Evolutionary conservation across 2,113 vertebrate species (phyloP), one percentile per base, ranked within the genome.

Genomic region (Chloebia gouldiae): DNA sequence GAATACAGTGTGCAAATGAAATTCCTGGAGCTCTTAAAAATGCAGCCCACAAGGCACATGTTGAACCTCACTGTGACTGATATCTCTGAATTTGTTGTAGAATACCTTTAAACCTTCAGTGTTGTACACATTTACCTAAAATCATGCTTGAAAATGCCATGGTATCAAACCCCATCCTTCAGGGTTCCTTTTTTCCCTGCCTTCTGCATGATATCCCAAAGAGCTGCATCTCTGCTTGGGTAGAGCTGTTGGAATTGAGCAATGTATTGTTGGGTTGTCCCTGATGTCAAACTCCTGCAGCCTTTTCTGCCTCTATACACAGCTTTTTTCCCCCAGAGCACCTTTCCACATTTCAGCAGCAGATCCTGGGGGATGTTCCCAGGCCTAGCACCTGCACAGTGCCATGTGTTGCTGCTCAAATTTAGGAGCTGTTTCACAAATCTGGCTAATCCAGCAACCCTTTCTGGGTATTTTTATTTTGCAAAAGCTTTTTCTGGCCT

Each of bases 351-450:
- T 73, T 72, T 45, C 76, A 70, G 7, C 76, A 72, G 53, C 45
- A 45, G 27, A n/a, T 63, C 75, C 57, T 20, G 22, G n/a, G 21
- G 22, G 25, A 15, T 10, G 20, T 91, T 90, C 69, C 33, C 50
- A 79, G 57, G 69, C 93, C n/a, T 72, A 85, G 82, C 86, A 61
- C 78, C 85, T 95, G 88, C 24, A 73, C 17, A 37, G 59, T 65
- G 63, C 51, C 25, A 6, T 30, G 61, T 78, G 64, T 17, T 70
- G 47, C 18, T 81, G 60, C n/a, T 49, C 4, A 1, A 15, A 57
- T 40, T 85, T 3, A 56, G 40, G 68, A 92, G 40, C 78, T 88
- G 37, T 50, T 79, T 33, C 47, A 57, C 71, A 76, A 61, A 53
- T n/a, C 27, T 3, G 1, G 44, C 75, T 59, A 83, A 42, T 63